These are phyloP conservation scores for Phanerotoma sp. DNA, from an alignment of 2,888 invertebrate genomes.

Conservation along the genomic window DNA sequence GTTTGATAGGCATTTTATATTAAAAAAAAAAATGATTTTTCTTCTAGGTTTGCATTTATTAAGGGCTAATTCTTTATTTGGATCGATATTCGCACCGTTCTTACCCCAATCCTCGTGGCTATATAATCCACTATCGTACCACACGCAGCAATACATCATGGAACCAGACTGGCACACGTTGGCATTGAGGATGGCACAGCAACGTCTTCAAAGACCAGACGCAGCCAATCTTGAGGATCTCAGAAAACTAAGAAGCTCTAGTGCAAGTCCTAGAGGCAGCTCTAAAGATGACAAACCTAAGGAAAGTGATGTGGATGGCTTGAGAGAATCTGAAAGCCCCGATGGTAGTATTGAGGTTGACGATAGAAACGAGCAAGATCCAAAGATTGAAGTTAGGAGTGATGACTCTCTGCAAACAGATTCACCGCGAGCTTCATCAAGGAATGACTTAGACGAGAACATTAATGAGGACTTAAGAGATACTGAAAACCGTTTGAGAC, in stretches of 20 bases:
- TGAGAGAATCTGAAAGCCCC: conserved; percentile 46
- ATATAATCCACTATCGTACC: conserved; percentile 52
- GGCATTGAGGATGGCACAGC: conserved; percentile 53
- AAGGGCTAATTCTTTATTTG: conserved; percentile 52
- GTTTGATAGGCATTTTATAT: too few relatives aligned
- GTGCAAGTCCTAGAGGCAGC: conserved; percentile 46
- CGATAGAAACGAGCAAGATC: conserved; percentile 48
- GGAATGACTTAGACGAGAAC: conserved; percentile 44
- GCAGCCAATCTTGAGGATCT: conserved; percentile 49
- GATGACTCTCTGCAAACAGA: conserved; percentile 50
- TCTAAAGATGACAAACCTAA: conserved; percentile 41
- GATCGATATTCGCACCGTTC: conserved; percentile 55
- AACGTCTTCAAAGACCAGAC: conserved; percentile 53
- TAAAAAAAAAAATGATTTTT: neutral
- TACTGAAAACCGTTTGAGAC: conserved; percentile 43
- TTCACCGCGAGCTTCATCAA: conserved; percentile 45
- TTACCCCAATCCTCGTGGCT: conserved; percentile 54
- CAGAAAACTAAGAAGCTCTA: conserved; percentile 45
- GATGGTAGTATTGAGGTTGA: conserved; percentile 56
- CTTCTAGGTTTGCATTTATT: conserved; percentile 51
- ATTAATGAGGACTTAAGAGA: conserved; percentile 39
- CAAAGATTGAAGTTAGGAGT: conserved; percentile 45
- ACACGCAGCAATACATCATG: conserved; percentile 52
- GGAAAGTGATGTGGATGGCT: conserved; percentile 29
- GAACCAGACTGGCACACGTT: conserved; percentile 55